Evolutionary conservation across 2,888 invertebrate genomes (phyloP), one percentile per base, ranked within the genome.

Genomic region (Anaspis maculata): DNA sequence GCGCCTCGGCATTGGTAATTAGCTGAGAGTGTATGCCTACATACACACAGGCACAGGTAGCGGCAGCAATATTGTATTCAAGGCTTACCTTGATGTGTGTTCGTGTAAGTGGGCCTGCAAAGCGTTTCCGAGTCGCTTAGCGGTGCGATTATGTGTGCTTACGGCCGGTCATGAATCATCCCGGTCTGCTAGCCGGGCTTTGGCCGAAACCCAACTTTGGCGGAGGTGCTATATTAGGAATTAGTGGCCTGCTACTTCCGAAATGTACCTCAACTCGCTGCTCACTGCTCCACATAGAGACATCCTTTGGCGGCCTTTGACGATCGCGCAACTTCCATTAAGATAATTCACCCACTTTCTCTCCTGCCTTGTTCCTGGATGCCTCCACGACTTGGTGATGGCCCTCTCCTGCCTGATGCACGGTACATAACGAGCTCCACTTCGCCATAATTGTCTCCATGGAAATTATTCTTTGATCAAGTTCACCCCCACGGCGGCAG

Each of bases 41-140:
- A n/a, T n/a, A n/a, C n/a, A n/a, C n/a, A n/a, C n/a, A n/a, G n/a
- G n/a, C n/a, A n/a, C n/a, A n/a, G n/a, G n/a, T n/a, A n/a, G 19
- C 19, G 19, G 19, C 9, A 19, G 19, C 19, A 19, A 19, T 19
- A 19, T 19, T 19, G 19, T 19, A 19, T 19, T 19, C 19, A 5
- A 5, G 19, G 19, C 19, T 19, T 19, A 19, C 19, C 19, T 19
- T 19, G 19, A 19, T 28, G 28, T 34, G 28, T 27, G 27, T 32
- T 14, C 22, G 33, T 28, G 33, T 22, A 34, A 22, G 24, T 34
- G 33, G 19, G 9, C 19, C 19, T 19, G 32, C 19, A 37, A 45
- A 46, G 39, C 46, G 45, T 46, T 49, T 48, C 46, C 49, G 45
- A 48, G 46, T 46, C 49, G 46, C 47, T 49, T 49, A 47, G 44